Evolutionary conservation across 2,888 invertebrate species (phyloP).

Genomic region (Netelia inedita): DNA sequence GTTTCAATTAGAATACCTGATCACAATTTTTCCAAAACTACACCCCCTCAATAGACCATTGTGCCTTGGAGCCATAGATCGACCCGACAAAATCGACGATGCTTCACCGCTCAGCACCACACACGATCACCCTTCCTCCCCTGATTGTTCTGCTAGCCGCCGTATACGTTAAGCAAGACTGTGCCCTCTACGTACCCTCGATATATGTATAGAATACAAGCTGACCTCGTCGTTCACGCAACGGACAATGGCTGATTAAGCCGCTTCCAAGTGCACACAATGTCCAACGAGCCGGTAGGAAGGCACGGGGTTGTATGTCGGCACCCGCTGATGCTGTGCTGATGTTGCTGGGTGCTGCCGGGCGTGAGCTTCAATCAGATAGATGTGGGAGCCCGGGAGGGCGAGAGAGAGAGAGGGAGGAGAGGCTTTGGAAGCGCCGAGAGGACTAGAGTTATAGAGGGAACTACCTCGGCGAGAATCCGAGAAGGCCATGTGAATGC

Average conservation of each 20-base stretch:
- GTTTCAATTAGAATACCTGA: neutral
- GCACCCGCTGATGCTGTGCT: slow-evolving; percentile 57
- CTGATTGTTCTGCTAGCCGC: slow-evolving; percentile 27
- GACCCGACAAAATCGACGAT: slow-evolving; percentile 25
- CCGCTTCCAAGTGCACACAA: slow-evolving; percentile 80
- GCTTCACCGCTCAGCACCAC: neutral
- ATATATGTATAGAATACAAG: slow-evolving; percentile 44
- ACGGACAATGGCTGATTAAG: slow-evolving; percentile 82
- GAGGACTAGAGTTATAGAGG: slow-evolving; percentile 55
- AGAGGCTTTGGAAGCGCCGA: slow-evolving; percentile 48
- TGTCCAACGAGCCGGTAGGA: slow-evolving; percentile 70
- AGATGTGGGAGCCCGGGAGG: slow-evolving; percentile 69
- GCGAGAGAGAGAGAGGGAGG: slow-evolving; percentile 42
- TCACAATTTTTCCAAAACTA: neutral
- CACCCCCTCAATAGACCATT: neutral
- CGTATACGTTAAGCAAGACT: slow-evolving; percentile 40
- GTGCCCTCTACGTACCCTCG: slow-evolving; percentile 16
- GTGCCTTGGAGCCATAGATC: neutral
- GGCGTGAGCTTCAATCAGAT: slow-evolving; percentile 77
- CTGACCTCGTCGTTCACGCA: slow-evolving; percentile 64
- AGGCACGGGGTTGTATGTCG: slow-evolving; percentile 43
- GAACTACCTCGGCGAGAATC: slow-evolving; percentile 17
- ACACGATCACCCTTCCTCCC: slow-evolving; percentile 33
- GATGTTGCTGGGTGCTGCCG: slow-evolving; percentile 65
- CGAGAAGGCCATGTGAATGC: slow-evolving; percentile 36